A percentile compares a stretch with the other conserved stretches of the same genome.
These are phyloP conservation scores for Oncorhynchus nerka DNA, from an alignment of 2,113 vertebrate species.

Conservation along the genomic window DNA sequence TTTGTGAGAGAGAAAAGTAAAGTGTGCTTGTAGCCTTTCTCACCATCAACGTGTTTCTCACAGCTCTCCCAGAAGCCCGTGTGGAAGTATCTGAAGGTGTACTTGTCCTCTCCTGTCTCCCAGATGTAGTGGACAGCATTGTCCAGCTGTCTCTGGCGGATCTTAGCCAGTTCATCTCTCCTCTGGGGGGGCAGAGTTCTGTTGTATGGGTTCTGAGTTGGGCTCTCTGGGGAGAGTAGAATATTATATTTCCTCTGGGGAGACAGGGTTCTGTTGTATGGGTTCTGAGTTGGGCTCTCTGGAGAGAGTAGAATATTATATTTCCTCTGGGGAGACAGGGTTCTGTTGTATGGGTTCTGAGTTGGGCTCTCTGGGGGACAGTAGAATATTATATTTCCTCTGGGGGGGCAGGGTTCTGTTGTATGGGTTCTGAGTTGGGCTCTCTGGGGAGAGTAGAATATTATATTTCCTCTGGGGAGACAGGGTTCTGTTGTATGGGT, in stretches of 20 bases:
- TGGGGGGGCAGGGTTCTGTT: background rate
- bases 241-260: too few species aligned
- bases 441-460: slow-evolving; percentile 48
- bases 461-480: too few species aligned
- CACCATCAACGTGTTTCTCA: slow-evolving; percentile 78
- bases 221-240: slow-evolving; percentile 60
- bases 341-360: too few species aligned
- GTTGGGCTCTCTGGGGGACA: too few species aligned
- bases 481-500: too few species aligned
- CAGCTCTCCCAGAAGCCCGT: slow-evolving; percentile 85
- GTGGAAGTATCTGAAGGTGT: slow-evolving; percentile 81
- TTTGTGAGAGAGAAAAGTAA: too few species aligned
- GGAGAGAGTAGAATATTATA: too few species aligned
- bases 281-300: too few species aligned
- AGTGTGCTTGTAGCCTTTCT: background rate
- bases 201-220: slow-evolving; percentile 71
- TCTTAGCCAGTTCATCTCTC: slow-evolving; percentile 68
- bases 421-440: background rate
- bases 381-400: too few species aligned
- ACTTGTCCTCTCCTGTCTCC: slow-evolving; percentile 85
- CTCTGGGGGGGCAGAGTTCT: slow-evolving; percentile 65
- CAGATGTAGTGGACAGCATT: slow-evolving; percentile 83
- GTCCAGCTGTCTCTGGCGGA: slow-evolving; percentile 69
- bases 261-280: too few species aligned
- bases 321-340: too few species aligned